A percentile compares a stretch with the other conserved stretches of the same genome.
Evolutionary conservation across 2,113 vertebrate genomes (phyloP).

Genomic region (Gymnocephalus cernua): DNA sequence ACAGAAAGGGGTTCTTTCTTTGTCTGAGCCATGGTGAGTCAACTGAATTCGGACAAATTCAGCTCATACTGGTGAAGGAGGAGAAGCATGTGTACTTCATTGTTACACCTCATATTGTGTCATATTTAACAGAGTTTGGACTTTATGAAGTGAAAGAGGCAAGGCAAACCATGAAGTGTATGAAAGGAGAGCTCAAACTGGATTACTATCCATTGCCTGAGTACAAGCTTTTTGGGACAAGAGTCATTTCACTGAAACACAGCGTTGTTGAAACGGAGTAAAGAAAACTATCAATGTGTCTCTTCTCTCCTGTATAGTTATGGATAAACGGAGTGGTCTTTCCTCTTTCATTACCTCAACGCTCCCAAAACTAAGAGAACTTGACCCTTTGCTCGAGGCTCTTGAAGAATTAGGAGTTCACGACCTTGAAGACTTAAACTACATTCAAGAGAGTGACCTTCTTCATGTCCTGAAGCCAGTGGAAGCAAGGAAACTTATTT

Average conservation of each 20-base stretch:
- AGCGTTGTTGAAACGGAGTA: background rate
- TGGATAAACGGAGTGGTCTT: background rate
- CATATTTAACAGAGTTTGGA: background rate
- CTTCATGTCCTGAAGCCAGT: background rate
- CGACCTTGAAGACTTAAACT: background rate
- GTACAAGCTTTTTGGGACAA: background rate
- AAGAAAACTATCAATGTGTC: background rate
- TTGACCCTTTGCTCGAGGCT: background rate
- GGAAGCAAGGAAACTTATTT: background rate
- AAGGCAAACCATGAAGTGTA: background rate
- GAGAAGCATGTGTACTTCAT: background rate
- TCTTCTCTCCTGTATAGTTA: background rate
- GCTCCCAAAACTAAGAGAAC: background rate
- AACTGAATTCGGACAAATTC: background rate
- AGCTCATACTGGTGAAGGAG: background rate
- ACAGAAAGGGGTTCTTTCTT: background rate
- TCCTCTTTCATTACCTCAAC: background rate
- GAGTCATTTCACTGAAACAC: background rate
- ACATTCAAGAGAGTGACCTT: slow-evolving; percentile 1
- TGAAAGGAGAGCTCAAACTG: no score
- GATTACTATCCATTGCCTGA: no score
- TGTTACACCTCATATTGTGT: background rate
- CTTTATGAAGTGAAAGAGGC: background rate
- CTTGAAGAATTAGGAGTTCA: background rate
- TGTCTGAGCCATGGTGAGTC: background rate